phyloP scores from a whole-genome alignment of 2,888 invertebrate species.

The Parasteatoda lunata region DNA sequence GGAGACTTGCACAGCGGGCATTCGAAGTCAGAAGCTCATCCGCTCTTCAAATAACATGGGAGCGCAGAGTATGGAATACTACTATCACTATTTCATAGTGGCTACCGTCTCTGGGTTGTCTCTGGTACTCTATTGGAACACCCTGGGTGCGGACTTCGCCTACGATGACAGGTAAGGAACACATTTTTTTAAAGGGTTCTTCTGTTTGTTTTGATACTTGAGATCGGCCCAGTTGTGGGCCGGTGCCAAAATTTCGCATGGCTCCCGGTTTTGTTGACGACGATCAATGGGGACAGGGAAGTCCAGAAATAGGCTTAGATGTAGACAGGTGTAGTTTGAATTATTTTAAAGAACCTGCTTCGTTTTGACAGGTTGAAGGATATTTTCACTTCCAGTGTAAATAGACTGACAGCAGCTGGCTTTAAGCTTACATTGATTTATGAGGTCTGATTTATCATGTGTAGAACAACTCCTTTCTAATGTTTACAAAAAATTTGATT shows the following conservation, averaged over 20 bases:
- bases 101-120: conserved; percentile 57
- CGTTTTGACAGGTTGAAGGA: neutral
- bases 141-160: conserved; percentile 94
- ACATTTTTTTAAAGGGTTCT: neutral
- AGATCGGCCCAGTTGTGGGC: neutral
- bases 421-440: neutral
- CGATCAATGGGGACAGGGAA: conserved; percentile 7
- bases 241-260: neutral
- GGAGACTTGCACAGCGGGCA: conserved; percentile 18
- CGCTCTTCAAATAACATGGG: conserved; percentile 7
- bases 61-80: neutral
- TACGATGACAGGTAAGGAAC: conserved; percentile 94
- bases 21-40: conserved; percentile 32
- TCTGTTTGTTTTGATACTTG: neutral
- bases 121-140: conserved; percentile 88
- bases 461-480: no score
- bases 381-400: neutral
- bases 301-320: conserved; percentile 11
- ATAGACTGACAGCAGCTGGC: neutral
- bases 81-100: conserved; percentile 41
- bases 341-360: neutral
- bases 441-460: no score
- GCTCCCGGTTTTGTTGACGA: neutral
- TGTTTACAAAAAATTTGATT: no score
- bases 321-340: neutral